Evolutionary conservation across 1,140 invertebrate genomes (phyloP).

Genomic region (Camponotus floridanus): DNA sequence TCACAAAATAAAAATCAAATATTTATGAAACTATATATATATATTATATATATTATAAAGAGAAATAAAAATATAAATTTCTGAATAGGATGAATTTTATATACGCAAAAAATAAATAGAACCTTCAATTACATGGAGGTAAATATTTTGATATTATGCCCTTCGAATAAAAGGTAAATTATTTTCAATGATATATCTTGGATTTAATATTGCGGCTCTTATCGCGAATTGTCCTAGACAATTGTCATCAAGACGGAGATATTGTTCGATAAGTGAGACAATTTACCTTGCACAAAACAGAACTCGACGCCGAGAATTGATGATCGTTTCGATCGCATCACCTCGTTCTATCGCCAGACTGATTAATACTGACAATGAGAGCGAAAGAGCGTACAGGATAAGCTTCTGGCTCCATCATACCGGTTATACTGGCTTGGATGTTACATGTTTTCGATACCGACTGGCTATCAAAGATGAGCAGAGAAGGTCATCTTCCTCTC

Average conservation of each 20-base stretch:
- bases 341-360: conserved; percentile 41
- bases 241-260: not conserved
- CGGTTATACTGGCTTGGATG: conserved; percentile 21
- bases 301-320: not conserved
- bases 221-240: not conserved
- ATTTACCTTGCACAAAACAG: conserved; percentile 22
- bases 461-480: not conserved
- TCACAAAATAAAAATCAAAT: conserved; percentile 11
- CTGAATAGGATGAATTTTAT: not conserved
- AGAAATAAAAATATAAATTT: not conserved
- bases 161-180: not conserved
- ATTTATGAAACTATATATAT: not conserved
- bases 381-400: not conserved
- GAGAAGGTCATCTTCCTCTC: not conserved
- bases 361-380: conserved; percentile 49
- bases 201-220: not conserved
- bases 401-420: conserved; percentile 8
- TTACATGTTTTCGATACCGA: not conserved
- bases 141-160: not conserved
- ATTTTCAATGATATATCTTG: not conserved
- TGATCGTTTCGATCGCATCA: conserved; percentile 22
- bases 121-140: not conserved
- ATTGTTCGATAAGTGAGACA: not conserved
- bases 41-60: too few relatives aligned
- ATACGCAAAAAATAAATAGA: not conserved